phyloP scores from a whole-genome alignment of 2,888 invertebrate genomes.

The Ariolimax columbianus region DNA sequence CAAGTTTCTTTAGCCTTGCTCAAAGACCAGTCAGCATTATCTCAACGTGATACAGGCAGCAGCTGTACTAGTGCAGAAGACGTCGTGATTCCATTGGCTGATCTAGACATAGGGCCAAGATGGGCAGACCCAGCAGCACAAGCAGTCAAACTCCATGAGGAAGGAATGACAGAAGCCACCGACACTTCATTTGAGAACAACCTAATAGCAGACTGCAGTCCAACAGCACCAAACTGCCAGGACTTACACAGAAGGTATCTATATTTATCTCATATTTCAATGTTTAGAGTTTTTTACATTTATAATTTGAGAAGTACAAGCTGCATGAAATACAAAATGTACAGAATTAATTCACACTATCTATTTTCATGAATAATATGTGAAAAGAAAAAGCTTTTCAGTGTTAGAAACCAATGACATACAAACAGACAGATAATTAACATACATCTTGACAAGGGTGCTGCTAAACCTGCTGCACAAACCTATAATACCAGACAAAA shows the following conservation, averaged over 20 bases:
- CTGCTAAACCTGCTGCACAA: too few relatives aligned
- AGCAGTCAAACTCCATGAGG: slow-evolving; percentile 84
- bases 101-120: slow-evolving; percentile 58
- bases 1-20: background rate
- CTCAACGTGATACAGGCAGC: slow-evolving; percentile 50
- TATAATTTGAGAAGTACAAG: too few relatives aligned
- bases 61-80: slow-evolving; percentile 32
- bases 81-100: slow-evolving; percentile 11
- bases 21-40: slow-evolving; percentile 43
- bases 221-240: slow-evolving; percentile 53
- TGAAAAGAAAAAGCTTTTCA: too few relatives aligned
- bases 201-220: slow-evolving; percentile 66
- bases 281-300: too few relatives aligned
- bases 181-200: slow-evolving; percentile 60
- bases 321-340: too few relatives aligned
- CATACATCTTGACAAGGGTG: too few relatives aligned
- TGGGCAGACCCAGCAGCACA: slow-evolving; percentile 77
- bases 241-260: slow-evolving; percentile 49
- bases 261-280: too few relatives aligned
- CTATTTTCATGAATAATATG: too few relatives aligned
- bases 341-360: too few relatives aligned
- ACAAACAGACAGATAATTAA: too few relatives aligned
- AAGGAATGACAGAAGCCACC: slow-evolving; percentile 75
- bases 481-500: too few relatives aligned
- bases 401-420: too few relatives aligned